These are phyloP conservation scores for Tiaroga cobitis DNA, from an alignment of 2,797 vertebrate genomes.

Conservation along the genomic window DNA sequence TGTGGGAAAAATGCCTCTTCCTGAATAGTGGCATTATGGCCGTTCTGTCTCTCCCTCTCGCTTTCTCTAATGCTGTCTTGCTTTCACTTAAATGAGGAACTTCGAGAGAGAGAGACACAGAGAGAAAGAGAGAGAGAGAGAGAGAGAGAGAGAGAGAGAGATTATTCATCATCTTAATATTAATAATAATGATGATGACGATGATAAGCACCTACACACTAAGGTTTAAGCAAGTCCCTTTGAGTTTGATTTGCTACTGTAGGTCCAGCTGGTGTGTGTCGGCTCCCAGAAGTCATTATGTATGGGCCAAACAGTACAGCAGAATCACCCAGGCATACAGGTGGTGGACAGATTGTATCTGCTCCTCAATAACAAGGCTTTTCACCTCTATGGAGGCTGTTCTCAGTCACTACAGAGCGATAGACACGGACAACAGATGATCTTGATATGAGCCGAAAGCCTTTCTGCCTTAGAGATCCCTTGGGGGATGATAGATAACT, in stretches of 20 bases:
- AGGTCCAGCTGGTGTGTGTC: constrained; percentile 2
- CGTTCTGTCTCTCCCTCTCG: background rate
- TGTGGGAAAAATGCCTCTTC: constrained; percentile 9
- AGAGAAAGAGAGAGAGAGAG: no score
- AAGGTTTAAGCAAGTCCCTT: background rate
- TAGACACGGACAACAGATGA: constrained; percentile 30
- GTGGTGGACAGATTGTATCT: constrained; percentile 38
- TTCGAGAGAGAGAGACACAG: no score
- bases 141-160: no score
- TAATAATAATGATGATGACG: no score
- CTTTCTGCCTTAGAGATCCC: constrained; percentile 3
- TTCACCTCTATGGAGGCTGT: constrained; percentile 17
- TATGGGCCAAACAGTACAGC: constrained; percentile 20
- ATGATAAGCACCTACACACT: background rate
- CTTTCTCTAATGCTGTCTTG: background rate
- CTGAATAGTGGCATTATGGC: constrained; percentile 2
- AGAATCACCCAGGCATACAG: constrained; percentile 24
- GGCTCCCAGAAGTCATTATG: constrained; percentile 24
- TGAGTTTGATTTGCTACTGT: constrained; percentile 5
- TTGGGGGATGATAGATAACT: background rate
- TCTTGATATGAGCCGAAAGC: constrained; percentile 6
- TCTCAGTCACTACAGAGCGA: constrained; percentile 9
- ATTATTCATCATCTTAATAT: no score
- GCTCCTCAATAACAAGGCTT: constrained; percentile 27
- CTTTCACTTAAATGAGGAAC: background rate